A percentile compares a stretch with the other conserved stretches of the same genome.
phyloP scores from a whole-genome alignment of 1,140 invertebrate species.

The Rhyzopertha dominica region DNA sequence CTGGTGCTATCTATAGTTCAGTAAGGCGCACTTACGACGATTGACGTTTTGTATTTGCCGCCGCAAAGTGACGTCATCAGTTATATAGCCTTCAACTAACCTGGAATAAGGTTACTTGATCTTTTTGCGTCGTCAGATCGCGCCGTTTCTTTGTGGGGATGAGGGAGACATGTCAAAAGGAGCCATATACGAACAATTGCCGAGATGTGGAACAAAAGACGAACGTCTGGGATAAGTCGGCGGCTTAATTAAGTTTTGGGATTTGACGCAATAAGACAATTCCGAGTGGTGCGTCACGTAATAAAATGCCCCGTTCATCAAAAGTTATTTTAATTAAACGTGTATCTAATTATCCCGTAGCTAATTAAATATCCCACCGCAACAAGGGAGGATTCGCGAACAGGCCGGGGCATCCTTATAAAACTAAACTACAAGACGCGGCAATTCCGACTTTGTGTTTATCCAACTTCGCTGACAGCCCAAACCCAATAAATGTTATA shows the following conservation, averaged over 20 bases:
- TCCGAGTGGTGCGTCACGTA: conserved; percentile 24
- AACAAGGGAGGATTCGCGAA: conserved; percentile 33
- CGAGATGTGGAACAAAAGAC: conserved; percentile 8
- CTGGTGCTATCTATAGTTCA: no score
- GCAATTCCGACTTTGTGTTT: conserved; percentile 36
- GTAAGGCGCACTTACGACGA: no score
- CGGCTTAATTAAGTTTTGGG: conserved; percentile 16
- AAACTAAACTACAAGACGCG: conserved; percentile 40
- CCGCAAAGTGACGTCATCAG: no score
- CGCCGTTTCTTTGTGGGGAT: no score
- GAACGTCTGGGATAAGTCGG: conserved; percentile 14
- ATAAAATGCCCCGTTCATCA: conserved; percentile 34
- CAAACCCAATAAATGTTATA: conserved; percentile 37
- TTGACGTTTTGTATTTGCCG: no score
- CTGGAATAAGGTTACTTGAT: no score
- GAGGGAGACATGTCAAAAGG: no score
- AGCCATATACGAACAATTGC: no score
- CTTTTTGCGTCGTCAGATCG: no score
- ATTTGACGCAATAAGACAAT: conserved; percentile 27
- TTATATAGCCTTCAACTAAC: no score
- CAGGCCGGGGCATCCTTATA: conserved; percentile 38
- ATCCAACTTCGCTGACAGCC: conserved; percentile 37
- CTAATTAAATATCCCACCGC: conserved; percentile 42
- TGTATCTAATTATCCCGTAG: conserved; percentile 41
- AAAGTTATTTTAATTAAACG: conserved; percentile 42